These are phyloP conservation scores for Xestobium rufovillosum DNA, from an alignment of 2,888 invertebrate genomes.

Conservation along the genomic window DNA sequence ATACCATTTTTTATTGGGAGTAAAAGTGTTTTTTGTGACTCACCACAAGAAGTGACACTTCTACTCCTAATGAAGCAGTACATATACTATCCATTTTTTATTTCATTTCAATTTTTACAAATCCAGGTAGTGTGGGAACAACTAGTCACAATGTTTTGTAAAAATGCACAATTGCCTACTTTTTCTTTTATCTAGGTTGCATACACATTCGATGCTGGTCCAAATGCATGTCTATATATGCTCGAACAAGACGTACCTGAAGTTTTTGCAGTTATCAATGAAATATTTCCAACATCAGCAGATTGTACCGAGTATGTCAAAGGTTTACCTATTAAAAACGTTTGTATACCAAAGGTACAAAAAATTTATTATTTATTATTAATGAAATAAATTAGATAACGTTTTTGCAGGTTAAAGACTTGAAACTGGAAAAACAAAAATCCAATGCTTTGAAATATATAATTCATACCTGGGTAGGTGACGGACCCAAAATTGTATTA, in stretches of 20 bases:
- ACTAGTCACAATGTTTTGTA: too few relatives aligned
- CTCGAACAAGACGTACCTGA: conserved; percentile 65
- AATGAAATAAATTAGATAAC: background rate
- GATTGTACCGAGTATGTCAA: conserved; percentile 46
- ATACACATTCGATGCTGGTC: conserved; percentile 98
- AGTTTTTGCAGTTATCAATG: conserved; percentile 59
- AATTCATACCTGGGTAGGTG: conserved; percentile 75
- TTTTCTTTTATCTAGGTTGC: conserved; percentile 55
- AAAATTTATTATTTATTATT: conserved; percentile 5
- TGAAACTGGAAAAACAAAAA: conserved; percentile 19
- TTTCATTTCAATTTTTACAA: too few relatives aligned
- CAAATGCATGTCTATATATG: conserved; percentile 88
- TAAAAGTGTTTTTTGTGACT: too few relatives aligned
- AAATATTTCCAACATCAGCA: conserved; percentile 59
- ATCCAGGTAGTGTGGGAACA: too few relatives aligned
- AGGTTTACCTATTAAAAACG: conserved; percentile 46
- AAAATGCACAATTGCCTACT: too few relatives aligned
- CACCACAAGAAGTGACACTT: too few relatives aligned
- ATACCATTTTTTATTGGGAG: too few relatives aligned
- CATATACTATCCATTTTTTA: too few relatives aligned
- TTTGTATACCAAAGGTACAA: conserved; percentile 32
- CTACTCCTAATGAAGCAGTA: too few relatives aligned
- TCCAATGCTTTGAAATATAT: conserved; percentile 67
- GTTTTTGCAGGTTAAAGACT: conserved; percentile 2
- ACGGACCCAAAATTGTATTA: conserved; percentile 58